These are phyloP conservation scores for Eurosta solidaginis DNA, from an alignment of 1,140 invertebrate genomes.

Conservation along the genomic window DNA sequence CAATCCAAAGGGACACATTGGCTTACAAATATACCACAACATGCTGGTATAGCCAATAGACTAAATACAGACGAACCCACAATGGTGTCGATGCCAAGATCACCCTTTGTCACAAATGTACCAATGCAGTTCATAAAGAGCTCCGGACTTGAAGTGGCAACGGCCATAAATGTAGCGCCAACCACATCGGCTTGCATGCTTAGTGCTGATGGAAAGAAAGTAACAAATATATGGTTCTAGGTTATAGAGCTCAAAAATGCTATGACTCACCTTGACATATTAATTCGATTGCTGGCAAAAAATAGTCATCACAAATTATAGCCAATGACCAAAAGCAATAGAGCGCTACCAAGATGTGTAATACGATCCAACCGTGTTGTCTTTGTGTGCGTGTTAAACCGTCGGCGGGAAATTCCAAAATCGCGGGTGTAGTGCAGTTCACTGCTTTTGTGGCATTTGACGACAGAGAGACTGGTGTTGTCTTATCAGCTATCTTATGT, in stretches of 20 bases:
- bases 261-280: slow-evolving; percentile 76
- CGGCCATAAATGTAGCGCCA: slow-evolving; percentile 92
- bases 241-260: not conserved
- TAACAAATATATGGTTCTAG: not conserved
- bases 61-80: slow-evolving; percentile 94
- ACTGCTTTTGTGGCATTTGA: not conserved
- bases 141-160: slow-evolving; percentile 90
- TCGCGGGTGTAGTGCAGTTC: slow-evolving; percentile 72
- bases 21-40: slow-evolving; percentile 76
- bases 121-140: slow-evolving; percentile 91
- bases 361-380: slow-evolving; percentile 69
- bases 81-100: slow-evolving; percentile 85
- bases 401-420: slow-evolving; percentile 79
- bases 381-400: slow-evolving; percentile 72
- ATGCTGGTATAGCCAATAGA: slow-evolving; percentile 86
- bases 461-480: not conserved
- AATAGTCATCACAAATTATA: slow-evolving; percentile 84
- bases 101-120: slow-evolving; percentile 82
- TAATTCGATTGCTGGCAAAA: slow-evolving; percentile 82
- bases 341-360: slow-evolving; percentile 73
- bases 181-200: slow-evolving; percentile 79
- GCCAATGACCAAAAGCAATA: slow-evolving; percentile 82
- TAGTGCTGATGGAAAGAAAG: slow-evolving; percentile 62
- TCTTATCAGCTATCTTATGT: not conserved
- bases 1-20: slow-evolving; percentile 60